Percentiles rank a stretch among this genome's conserved stretches.
Evolutionary conservation across 92 coral and sea anemone species (phyloP).

Genomic region (Diadumene lineata): DNA sequence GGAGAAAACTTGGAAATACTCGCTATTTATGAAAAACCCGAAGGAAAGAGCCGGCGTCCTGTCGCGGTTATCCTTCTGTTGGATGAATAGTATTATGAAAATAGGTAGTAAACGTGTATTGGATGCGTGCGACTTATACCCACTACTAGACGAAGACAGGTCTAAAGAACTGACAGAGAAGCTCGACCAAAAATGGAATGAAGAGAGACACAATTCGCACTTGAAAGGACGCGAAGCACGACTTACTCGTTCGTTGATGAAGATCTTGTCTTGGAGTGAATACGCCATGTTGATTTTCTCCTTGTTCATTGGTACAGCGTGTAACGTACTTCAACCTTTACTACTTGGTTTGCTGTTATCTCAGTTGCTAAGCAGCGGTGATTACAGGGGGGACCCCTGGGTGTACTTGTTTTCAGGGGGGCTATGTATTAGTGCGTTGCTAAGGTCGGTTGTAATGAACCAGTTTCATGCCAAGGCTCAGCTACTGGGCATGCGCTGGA

Average conservation of each 20-base stretch:
- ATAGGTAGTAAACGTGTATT: conserved; percentile 67
- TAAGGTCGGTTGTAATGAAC: conserved; percentile 65
- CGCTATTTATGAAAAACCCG: conserved; percentile 82
- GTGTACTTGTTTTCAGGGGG: conserved; percentile 62
- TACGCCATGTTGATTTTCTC: conserved; percentile 64
- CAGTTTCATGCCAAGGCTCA: conserved; percentile 79
- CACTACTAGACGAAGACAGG: conserved; percentile 81
- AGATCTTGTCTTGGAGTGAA: conserved; percentile 72
- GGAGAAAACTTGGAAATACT: conserved; percentile 83
- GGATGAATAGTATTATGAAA: conserved; percentile 71
- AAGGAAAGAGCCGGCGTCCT: conserved; percentile 83
- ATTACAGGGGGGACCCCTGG: conserved; percentile 45
- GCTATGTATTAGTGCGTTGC: conserved; percentile 59
- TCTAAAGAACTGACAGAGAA: conserved; percentile 69
- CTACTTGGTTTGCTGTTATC: conserved; percentile 74
- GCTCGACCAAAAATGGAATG: conserved; percentile 70
- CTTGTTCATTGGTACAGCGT: conserved; percentile 78
- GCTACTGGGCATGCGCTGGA: conserved; percentile 90
- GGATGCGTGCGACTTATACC: conserved; percentile 78
- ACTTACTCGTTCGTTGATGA: conserved; percentile 74
- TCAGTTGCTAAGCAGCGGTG: conserved; percentile 31
- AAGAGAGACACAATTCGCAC: conserved; percentile 64
- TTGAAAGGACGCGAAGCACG: conserved; percentile 67
- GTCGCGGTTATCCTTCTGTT: conserved; percentile 71
- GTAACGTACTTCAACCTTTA: conserved; percentile 76